Evolutionary conservation across 2,797 vertebrate species (phyloP).

Genomic region (Chanos chanos): DNA sequence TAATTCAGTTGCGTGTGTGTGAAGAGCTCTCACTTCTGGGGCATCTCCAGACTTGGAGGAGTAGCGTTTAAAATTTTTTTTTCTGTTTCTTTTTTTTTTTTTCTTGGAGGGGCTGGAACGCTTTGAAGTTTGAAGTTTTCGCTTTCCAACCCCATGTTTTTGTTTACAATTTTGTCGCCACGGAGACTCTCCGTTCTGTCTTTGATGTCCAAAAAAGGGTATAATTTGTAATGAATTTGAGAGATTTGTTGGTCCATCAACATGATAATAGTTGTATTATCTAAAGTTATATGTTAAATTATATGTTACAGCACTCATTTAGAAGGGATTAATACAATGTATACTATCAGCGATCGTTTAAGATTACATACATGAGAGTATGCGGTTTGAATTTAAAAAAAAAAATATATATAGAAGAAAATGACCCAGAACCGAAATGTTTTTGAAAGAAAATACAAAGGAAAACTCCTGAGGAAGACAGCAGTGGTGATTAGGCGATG

Average conservation of each 20-base stretch:
- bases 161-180: too few species aligned
- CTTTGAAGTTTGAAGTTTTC: conserved; percentile 1
- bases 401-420: too few species aligned
- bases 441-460: too few species aligned
- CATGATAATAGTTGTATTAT: conserved; percentile 23
- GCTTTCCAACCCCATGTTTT: conserved; percentile 9
- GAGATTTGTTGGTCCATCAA: conserved; percentile 22
- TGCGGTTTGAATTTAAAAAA: too few species aligned
- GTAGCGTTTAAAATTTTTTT: conserved; percentile 14
- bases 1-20: conserved; percentile 17
- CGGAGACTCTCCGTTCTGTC: background rate
- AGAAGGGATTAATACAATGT: too few species aligned
- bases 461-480: conserved; percentile 16
- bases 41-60: background rate
- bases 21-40: conserved; percentile 6
- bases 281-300: too few species aligned
- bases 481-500: conserved; percentile 2
- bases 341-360: too few species aligned
- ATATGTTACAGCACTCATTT: too few species aligned
- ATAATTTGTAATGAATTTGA: conserved; percentile 16
- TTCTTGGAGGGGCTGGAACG: background rate
- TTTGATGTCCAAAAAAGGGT: conserved; percentile 4
- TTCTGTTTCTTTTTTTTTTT: too few species aligned
- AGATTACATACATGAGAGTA: too few species aligned
- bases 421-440: too few species aligned